phyloP scores from a whole-genome alignment of 2,888 invertebrate genomes.

The Pemphredon lugubris region DNA sequence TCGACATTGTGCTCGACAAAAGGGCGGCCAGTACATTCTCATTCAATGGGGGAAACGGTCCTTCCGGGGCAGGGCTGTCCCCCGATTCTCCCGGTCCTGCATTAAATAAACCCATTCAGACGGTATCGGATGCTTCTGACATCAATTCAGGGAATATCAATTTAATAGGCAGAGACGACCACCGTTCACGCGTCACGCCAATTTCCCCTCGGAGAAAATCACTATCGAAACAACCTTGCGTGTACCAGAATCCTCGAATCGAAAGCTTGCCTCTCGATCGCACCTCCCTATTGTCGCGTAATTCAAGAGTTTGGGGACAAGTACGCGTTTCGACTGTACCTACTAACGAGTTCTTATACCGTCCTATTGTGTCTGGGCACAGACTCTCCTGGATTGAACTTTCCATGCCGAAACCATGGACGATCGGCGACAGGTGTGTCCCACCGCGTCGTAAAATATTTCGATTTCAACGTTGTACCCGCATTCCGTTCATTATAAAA shows the following conservation, averaged over 20 bases:
- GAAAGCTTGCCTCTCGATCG: conserved; percentile 18
- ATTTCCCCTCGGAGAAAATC: conserved; percentile 15
- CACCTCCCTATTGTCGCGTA: conserved; percentile 22
- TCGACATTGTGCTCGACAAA: conserved; percentile 66
- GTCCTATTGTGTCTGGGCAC: conserved; percentile 20
- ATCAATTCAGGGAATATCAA: conserved; percentile 67
- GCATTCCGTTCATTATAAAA: neutral
- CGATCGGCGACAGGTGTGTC: conserved; percentile 4
- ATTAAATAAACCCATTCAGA: conserved; percentile 56
- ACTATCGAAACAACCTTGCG: conserved; percentile 6
- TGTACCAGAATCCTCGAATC: neutral
- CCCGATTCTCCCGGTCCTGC: conserved; percentile 26
- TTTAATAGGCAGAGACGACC: conserved; percentile 57
- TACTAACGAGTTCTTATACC: conserved; percentile 39
- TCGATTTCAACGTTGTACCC: too few species aligned
- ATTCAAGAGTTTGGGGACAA: conserved; percentile 13
- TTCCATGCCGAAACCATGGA: conserved; percentile 1
- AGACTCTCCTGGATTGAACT: conserved; percentile 21
- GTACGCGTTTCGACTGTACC: conserved; percentile 14
- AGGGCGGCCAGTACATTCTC: conserved; percentile 53
- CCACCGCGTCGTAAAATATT: conserved; percentile 24
- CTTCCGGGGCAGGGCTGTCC: conserved; percentile 22
- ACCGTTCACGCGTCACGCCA: conserved; percentile 11
- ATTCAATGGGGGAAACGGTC: conserved; percentile 43
- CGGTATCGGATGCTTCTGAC: conserved; percentile 64